Percentiles rank a stretch among this genome's conserved stretches.
Evolutionary conservation across 1,140 invertebrate genomes (phyloP).

Genomic region (Drosophila gunungcola): DNA sequence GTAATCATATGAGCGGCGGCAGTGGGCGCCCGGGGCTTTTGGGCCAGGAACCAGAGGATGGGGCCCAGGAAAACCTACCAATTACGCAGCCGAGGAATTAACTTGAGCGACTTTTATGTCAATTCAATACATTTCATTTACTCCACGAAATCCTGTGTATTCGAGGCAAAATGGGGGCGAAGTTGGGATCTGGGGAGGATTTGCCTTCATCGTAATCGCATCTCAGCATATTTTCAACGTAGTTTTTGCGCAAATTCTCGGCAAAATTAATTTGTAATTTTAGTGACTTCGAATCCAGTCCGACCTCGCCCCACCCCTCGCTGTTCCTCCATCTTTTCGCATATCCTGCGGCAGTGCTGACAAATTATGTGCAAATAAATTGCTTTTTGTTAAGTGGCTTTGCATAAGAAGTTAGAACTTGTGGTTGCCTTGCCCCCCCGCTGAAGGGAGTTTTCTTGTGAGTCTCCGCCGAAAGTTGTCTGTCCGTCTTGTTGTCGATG

Average conservation of each 20-base stretch:
- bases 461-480: constrained; percentile 11
- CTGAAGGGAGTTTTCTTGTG: constrained; percentile 19
- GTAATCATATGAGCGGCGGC: constrained; percentile 61
- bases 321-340: constrained; percentile 46
- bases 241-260: constrained; percentile 78
- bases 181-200: constrained; percentile 2
- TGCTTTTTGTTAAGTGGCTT: constrained; percentile 83
- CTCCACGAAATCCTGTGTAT: constrained; percentile 42
- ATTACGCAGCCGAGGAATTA: constrained; percentile 80
- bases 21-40: neutral
- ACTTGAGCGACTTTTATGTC: constrained; percentile 83
- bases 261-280: constrained; percentile 82
- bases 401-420: constrained; percentile 78
- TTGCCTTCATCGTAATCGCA: constrained; percentile 41
- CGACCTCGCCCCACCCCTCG: neutral
- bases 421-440: constrained; percentile 23
- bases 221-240: constrained; percentile 63
- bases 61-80: constrained; percentile 52
- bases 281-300: constrained; percentile 44
- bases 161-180: neutral
- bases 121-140: constrained; percentile 84
- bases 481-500: constrained; percentile 21
- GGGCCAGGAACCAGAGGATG: neutral
- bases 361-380: constrained; percentile 84
- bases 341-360: constrained; percentile 75